Percentiles rank a stretch among this genome's conserved stretches.
phyloP scores from a whole-genome alignment of 2,797 vertebrate genomes.

The Champsocephalus gunnari region DNA sequence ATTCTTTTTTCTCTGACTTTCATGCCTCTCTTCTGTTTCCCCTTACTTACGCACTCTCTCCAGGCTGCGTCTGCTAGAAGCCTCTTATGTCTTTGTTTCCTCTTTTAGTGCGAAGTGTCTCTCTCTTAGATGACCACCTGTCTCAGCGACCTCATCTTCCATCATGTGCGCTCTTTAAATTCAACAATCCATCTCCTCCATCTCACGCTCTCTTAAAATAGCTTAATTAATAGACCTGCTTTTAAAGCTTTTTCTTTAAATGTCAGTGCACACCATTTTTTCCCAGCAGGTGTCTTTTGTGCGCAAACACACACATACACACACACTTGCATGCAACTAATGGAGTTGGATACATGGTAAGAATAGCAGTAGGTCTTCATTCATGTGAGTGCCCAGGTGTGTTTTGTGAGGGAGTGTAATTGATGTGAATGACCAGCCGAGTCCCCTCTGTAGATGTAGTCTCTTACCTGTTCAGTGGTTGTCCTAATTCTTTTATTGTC shows the following conservation, averaged over 20 bases:
- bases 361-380: constrained; percentile 52
- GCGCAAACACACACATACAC: constrained; percentile 12
- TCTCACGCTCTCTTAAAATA: constrained; percentile 37
- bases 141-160: constrained; percentile 28
- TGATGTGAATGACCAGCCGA: constrained; percentile 50
- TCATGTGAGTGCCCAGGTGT: constrained; percentile 69
- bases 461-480: constrained; percentile 41
- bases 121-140: constrained; percentile 45
- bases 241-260: constrained; percentile 66
- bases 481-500: constrained; percentile 44
- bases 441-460: constrained; percentile 32
- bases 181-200: constrained; percentile 42
- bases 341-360: constrained; percentile 35
- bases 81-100: constrained; percentile 19
- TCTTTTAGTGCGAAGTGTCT: constrained; percentile 27
- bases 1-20: constrained; percentile 25
- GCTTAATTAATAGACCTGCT: constrained; percentile 56
- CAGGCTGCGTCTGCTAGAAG: constrained; percentile 7
- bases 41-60: neutral
- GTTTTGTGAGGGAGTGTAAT: constrained; percentile 53
- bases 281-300: constrained; percentile 47
- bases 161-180: constrained; percentile 48
- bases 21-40: neutral
- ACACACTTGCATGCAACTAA: constrained; percentile 20
- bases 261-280: constrained; percentile 61